Evolutionary conservation across 2,113 vertebrate species (phyloP), one percentile per base, ranked within the genome.

Genomic region (Anhinga anhinga): DNA sequence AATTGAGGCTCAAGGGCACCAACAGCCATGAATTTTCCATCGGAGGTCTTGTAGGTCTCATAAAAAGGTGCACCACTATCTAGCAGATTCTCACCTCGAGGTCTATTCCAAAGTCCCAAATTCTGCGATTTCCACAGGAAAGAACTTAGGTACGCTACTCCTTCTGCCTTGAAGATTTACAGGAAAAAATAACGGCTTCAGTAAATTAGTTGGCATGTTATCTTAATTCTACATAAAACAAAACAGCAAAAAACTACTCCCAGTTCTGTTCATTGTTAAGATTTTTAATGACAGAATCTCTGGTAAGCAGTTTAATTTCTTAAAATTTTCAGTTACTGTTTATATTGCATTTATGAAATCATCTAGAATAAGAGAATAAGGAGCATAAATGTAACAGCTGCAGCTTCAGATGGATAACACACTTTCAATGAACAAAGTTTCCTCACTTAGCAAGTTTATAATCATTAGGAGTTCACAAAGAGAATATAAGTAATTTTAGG

Each of bases 21-120:
- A 40, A 99, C 99, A 13, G 99, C 99, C 98, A 99, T 96, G 83
- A 98, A 98, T 81, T 98, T 98, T 61, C 98, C 99, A 69, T 99
- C 99, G 0, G 98, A 97, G 0, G 99, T 99, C 96, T 53, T 95
- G 95, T 99, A 99, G 4, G 98, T 99, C 38, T 99, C 98, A 18
- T 99, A 99, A 97, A 99, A 99, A 29, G 98, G 99, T 0, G 99
- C 99, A 13, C 99, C 99, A 0, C 98, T 96, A 56, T 99, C 99
- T 77, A 99, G 52, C n/a, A 99, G 0, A 94, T 99, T 99, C 96
- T 99, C 94, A 27, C 99, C 99, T 36, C 98, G 97, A 10, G 98
- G 81, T 10, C 92, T 95, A 29, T 91, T 95, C 99, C 99, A 99
- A 76, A 99, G 10, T 12, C 98, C 98, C 3, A 87, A 1, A 23